Evolutionary conservation across 2,113 vertebrate genomes (phyloP).

Genomic region (Lynx canadensis): DNA sequence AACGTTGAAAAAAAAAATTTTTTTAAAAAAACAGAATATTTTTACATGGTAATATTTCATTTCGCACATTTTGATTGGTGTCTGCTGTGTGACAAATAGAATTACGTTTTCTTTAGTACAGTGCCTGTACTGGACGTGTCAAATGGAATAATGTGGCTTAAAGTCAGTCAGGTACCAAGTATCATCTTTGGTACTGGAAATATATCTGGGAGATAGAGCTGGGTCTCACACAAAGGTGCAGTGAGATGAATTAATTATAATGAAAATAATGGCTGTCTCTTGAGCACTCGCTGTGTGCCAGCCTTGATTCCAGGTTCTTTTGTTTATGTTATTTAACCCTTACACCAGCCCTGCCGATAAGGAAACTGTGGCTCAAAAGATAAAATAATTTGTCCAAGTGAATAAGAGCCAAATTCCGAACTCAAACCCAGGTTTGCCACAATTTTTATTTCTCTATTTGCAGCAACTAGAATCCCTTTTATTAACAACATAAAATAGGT

Average conservation of each 20-base stretch:
- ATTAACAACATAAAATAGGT: background rate
- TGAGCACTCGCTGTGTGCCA: background rate
- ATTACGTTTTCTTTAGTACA: background rate
- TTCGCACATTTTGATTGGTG: background rate
- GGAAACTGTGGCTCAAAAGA: background rate
- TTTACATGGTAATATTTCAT: background rate
- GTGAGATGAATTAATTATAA: background rate
- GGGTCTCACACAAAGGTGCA: background rate
- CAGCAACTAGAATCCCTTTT: constrained; percentile 8
- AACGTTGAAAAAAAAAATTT: too few species aligned
- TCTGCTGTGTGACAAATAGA: background rate
- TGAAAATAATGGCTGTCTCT: background rate
- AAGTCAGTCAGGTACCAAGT: background rate
- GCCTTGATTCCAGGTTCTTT: background rate
- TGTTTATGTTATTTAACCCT: background rate
- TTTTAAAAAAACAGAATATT: background rate
- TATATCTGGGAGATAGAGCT: background rate
- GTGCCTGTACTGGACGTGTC: background rate
- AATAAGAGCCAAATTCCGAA: background rate
- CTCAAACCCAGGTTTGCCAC: background rate
- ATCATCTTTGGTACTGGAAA: background rate
- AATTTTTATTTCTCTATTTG: background rate
- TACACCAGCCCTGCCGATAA: background rate
- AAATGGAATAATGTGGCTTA: background rate
- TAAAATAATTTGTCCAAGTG: background rate